Evolutionary conservation across 2,888 invertebrate species (phyloP).

Genomic region (Gymnoscelis rufifasciata): DNA sequence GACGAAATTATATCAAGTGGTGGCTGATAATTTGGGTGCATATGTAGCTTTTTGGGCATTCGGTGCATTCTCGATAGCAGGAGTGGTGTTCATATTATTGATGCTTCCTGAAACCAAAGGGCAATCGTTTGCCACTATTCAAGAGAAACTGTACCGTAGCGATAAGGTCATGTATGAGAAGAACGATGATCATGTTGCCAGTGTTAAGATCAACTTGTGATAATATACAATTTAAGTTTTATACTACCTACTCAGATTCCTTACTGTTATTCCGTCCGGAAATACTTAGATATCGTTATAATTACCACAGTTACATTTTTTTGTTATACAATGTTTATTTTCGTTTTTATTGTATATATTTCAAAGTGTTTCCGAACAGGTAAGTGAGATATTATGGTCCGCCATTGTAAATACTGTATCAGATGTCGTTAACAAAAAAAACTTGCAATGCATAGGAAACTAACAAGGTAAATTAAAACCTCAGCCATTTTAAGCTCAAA

Average conservation of each 20-base stretch:
- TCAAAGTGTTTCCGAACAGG: background rate
- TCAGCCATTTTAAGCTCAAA: too few species aligned
- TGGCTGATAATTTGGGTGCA: slow-evolving; percentile 71
- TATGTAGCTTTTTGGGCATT: slow-evolving; percentile 79
- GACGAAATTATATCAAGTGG: slow-evolving; percentile 77
- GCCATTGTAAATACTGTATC: too few species aligned
- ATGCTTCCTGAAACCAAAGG: slow-evolving; percentile 81
- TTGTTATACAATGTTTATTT: slow-evolving; percentile 1
- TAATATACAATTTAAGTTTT: slow-evolving; percentile 9
- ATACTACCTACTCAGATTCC: slow-evolving; percentile 12
- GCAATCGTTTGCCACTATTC: slow-evolving; percentile 80
- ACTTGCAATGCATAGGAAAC: too few species aligned
- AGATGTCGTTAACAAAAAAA: too few species aligned
- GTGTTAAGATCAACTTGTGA: slow-evolving; percentile 56
- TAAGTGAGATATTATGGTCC: background rate
- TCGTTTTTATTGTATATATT: background rate
- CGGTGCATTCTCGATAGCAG: slow-evolving; percentile 65
- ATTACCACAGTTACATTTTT: background rate
- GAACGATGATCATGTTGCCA: slow-evolving; percentile 50
- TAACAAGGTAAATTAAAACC: too few species aligned
- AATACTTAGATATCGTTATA: background rate
- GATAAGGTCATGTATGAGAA: slow-evolving; percentile 61
- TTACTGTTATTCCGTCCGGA: slow-evolving; percentile 16
- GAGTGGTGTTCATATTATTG: slow-evolving; percentile 72
- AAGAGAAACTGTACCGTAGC: slow-evolving; percentile 63